These are phyloP conservation scores for Aurelia sp. DNA, from an alignment of 30 jellyfish, hydroid and myxozoan species.

Conservation along the genomic window DNA sequence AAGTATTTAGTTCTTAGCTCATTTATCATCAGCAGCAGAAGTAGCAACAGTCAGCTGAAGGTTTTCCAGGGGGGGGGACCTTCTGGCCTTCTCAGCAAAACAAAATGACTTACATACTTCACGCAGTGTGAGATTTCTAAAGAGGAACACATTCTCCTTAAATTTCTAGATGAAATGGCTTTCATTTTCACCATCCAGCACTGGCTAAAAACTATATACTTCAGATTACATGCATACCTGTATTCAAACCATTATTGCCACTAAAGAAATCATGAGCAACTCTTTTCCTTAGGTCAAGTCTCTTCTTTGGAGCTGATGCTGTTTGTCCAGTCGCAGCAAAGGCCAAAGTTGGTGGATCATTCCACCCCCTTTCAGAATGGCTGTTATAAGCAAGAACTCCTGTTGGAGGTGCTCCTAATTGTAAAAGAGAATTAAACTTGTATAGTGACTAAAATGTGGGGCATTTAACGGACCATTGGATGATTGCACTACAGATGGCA, in stretches of 20 bases:
- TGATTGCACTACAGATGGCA: no score
- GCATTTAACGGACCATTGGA: neutral
- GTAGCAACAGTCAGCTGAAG: no score
- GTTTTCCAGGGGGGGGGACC: no score
- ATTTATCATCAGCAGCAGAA: no score
- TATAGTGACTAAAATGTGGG: neutral
- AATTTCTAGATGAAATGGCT: no score
- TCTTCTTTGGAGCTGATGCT: constrained; percentile 62
- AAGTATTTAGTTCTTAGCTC: no score
- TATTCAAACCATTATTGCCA: constrained; percentile 33
- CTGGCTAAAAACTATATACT: no score
- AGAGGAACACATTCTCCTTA: no score
- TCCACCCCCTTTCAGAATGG: constrained; percentile 95
- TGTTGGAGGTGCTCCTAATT: constrained; percentile 50
- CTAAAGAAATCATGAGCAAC: constrained; percentile 83
- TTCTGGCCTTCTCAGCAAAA: no score
- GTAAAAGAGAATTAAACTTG: neutral
- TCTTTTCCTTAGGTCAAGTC: constrained; percentile 85
- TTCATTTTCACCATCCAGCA: no score
- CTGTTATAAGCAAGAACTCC: constrained; percentile 52
- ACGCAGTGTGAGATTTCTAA: no score
- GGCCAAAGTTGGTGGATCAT: constrained; percentile 94
- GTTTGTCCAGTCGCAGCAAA: constrained; percentile 63
- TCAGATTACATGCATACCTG: constrained; percentile 3
- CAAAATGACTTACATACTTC: no score